Base-by-base conservation (phyloP, 1,140 invertebrate genomes). In the Cecropterus lyciades region DNA sequence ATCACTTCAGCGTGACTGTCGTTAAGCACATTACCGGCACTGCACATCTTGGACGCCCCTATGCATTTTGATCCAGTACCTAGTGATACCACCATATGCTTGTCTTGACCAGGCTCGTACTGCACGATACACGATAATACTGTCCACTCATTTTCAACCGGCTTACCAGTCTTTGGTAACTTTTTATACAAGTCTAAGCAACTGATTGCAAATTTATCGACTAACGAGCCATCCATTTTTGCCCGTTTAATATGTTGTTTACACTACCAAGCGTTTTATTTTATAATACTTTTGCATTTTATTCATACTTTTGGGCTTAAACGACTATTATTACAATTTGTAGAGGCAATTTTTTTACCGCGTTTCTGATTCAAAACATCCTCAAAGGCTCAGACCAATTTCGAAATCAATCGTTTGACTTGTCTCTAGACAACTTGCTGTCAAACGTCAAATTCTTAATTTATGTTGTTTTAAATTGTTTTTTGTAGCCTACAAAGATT, bases 1-100 rank as follows among this genome's bases (percentile, higher is more conserved):
- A 99, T 89, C 30, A 98, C 93, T 93, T 99, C 98, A 8, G 98
- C 97, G 93, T 99, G 98, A 45, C 96, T 97, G 87, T 99, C 98
- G 85, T 96, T 97, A 11, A 99, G 68, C 60, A 96, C 93, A 79
- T 94, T 94, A 11, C 98, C 98, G 46, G 84, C 84, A 13, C 91
- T 70, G 64, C 94, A 95, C 90, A 97, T 93, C 78, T 95, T 95
- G 30, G 93, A 94, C 65, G 93, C 91, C 13, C 97, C 97, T 67
- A 99, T 94, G 92, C 98, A 99, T 93, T 98, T 99, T 3, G 98
- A 97, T 0, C 98, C 98, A 10, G 97, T 98, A 9, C 96, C 97
- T 60, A 99, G 86, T 8, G 97, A 93, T 15, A 98, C 94, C 7
- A 98, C 94, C 82, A 94, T 91, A 40, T 95, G 82, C 30, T 75